These are phyloP conservation scores for Stomatorhinus walkeri DNA, from an alignment of 2,797 vertebrate genomes.

Conservation along the genomic window DNA sequence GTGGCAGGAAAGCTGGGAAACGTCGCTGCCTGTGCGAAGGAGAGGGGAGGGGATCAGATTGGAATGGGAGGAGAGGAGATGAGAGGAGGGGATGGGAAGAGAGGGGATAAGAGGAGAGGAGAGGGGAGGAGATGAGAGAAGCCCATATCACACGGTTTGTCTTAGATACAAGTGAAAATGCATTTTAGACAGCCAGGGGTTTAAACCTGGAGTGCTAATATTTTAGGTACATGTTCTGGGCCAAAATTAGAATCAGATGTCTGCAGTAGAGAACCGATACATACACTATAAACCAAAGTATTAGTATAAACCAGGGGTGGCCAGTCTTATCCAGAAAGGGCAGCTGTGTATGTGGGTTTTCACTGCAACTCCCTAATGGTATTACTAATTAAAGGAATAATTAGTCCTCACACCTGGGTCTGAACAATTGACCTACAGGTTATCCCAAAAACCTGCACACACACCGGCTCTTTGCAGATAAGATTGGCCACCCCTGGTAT, in stretches of 20 bases:
- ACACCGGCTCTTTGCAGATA: not conserved
- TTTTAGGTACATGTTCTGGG: not conserved
- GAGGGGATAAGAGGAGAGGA: too few relatives aligned
- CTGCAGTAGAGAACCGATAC: not conserved
- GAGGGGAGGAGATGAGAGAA: not conserved
- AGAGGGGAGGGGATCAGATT: not conserved
- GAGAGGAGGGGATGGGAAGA: too few relatives aligned
- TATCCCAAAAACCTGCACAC: not conserved
- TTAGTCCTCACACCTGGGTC: not conserved
- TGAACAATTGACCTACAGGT: not conserved
- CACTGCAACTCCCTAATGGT: not conserved
- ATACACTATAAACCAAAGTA: not conserved
- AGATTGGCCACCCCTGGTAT: not conserved
- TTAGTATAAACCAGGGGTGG: not conserved
- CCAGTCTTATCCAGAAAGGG: not conserved
- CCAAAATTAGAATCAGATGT: not conserved
- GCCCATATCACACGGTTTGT: not conserved
- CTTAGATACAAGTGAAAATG: not conserved
- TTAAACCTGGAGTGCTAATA: not conserved
- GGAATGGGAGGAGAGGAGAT: not conserved
- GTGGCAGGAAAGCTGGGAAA: slow-evolving; percentile 55
- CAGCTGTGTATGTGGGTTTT: not conserved
- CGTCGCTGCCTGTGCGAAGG: slow-evolving; percentile 66
- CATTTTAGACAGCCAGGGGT: not conserved
- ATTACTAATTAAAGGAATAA: not conserved